These are phyloP conservation scores for Morpho deidamia DNA, from an alignment of 2,888 invertebrate genomes.

Conservation along the genomic window DNA sequence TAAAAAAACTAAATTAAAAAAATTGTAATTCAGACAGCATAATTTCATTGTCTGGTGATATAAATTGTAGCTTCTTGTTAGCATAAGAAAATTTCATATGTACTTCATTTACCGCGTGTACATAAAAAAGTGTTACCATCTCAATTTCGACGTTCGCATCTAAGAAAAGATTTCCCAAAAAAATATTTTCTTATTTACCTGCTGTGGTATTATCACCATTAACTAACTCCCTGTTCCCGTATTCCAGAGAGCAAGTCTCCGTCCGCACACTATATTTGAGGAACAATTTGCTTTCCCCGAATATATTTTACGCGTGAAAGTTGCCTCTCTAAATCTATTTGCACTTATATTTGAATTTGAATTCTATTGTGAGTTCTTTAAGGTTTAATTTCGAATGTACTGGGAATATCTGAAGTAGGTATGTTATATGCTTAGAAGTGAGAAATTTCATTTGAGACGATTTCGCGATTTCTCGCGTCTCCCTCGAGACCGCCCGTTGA, in stretches of 20 bases:
- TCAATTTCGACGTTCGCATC: neutral
- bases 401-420: constrained; percentile 27
- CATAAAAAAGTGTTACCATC: neutral
- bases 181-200: constrained; percentile 6
- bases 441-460: constrained; percentile 75
- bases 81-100: neutral
- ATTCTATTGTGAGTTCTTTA: constrained; percentile 20
- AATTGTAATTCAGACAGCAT: no score
- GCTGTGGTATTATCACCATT: constrained; percentile 18
- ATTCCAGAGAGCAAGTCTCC: constrained; percentile 21
- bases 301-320: constrained; percentile 60
- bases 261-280: constrained; percentile 51
- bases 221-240: constrained; percentile 16
- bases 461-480: constrained; percentile 60
- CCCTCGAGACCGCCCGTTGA: constrained; percentile 56
- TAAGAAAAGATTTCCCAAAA: constrained; percentile 1
- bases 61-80: no score
- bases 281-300: constrained; percentile 58
- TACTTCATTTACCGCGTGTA: neutral
- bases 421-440: constrained; percentile 55
- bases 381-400: constrained; percentile 24
- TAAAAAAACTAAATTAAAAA: no score
- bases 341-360: constrained; percentile 12
- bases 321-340: constrained; percentile 34
- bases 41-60: no score